Conservation (phyloP, 2,113 vertebrate genomes). For the Irena cyanogastra region DNA sequence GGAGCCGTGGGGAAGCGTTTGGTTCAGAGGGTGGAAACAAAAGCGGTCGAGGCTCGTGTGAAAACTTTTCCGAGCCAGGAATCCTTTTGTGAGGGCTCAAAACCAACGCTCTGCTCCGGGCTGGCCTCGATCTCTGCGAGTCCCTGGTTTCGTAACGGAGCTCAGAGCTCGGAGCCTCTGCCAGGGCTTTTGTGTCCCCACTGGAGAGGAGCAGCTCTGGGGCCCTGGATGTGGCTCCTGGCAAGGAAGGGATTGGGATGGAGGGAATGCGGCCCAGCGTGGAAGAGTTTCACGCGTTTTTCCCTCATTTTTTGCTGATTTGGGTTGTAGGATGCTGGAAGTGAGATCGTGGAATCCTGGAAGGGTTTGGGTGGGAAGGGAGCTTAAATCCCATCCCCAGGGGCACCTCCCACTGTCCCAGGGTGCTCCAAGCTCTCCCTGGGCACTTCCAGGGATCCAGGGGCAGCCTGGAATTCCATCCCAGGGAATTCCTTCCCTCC, state of each 20-base stretch:
- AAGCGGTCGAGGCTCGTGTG: neutral
- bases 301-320: accelerated
- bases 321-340: neutral
- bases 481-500: neutral
- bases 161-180: accelerated
- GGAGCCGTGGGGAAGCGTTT: neutral
- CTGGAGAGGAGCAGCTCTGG: neutral
- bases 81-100: constrained; percentile 26
- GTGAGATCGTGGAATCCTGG: neutral
- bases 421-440: accelerated
- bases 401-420: accelerated
- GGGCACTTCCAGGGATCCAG: neutral
- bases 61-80: neutral
- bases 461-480: neutral
- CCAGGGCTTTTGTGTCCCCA: neutral
- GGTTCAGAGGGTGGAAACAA: constrained; percentile 15
- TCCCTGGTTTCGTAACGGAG: neutral
- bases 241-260: accelerated
- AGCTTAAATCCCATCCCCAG: too few relatives aligned
- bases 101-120: neutral
- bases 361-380: neutral
- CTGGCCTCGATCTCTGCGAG: neutral
- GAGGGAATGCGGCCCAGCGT: accelerated
- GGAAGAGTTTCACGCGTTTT: accelerated
- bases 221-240: neutral